A percentile compares a stretch with the other conserved stretches of the same genome.
phyloP scores from a whole-genome alignment of 2,888 invertebrate species.

The Bellardia pandia region DNA sequence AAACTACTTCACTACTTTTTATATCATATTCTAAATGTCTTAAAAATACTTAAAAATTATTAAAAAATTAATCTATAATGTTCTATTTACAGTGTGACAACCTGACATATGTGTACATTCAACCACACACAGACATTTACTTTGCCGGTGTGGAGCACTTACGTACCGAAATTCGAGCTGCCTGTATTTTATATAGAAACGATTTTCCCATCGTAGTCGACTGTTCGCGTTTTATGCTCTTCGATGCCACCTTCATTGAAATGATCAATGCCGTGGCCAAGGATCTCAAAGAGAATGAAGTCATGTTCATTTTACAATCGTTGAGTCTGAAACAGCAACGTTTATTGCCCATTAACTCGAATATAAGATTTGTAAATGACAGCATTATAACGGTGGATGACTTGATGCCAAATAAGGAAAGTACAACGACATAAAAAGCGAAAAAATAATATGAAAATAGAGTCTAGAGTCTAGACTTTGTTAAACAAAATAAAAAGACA shows the following conservation, averaged over 20 bases:
- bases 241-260: slow-evolving; percentile 89
- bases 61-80: background rate
- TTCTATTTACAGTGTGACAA: slow-evolving; percentile 83
- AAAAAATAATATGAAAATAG: background rate
- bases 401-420: slow-evolving; percentile 48
- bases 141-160: slow-evolving; percentile 90
- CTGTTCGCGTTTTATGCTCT: slow-evolving; percentile 86
- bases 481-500: background rate
- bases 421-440: slow-evolving; percentile 6
- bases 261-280: slow-evolving; percentile 86
- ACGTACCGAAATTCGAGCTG: slow-evolving; percentile 85
- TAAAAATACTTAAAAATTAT: too few species aligned
- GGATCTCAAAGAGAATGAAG: slow-evolving; percentile 85
- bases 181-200: slow-evolving; percentile 84
- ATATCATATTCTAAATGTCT: too few species aligned
- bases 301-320: slow-evolving; percentile 84
- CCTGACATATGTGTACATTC: slow-evolving; percentile 86
- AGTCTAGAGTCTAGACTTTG: slow-evolving; percentile 1
- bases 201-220: slow-evolving; percentile 87
- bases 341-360: slow-evolving; percentile 75
- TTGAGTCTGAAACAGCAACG: slow-evolving; percentile 76
- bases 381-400: slow-evolving; percentile 63
- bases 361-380: slow-evolving; percentile 77
- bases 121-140: slow-evolving; percentile 88
- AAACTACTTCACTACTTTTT: too few species aligned